phyloP scores from a whole-genome alignment of 1,140 invertebrate species.

The Phenacoccus solenopsis region DNA sequence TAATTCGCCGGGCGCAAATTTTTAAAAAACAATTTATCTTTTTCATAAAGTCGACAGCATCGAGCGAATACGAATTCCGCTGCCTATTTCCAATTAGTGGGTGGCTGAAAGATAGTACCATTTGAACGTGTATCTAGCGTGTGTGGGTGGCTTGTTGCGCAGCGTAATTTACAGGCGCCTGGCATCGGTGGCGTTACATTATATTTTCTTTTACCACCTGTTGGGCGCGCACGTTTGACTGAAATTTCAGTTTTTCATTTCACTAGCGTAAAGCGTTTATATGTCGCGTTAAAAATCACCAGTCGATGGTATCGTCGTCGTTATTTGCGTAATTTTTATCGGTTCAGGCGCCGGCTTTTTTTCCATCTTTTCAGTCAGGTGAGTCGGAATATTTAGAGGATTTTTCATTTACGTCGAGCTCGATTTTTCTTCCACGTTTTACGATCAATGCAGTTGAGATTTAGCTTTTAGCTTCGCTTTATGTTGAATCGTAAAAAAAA shows the following conservation, averaged over 20 bases:
- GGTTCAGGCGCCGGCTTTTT: neutral
- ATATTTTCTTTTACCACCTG: conserved; percentile 16
- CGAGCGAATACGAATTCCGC: neutral
- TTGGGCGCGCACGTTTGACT: conserved; percentile 10
- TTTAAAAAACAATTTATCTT: neutral
- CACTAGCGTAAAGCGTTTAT: neutral
- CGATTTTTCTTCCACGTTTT: too few relatives aligned
- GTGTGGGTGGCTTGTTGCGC: conserved; percentile 16
- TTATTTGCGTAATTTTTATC: neutral
- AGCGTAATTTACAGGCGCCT: conserved; percentile 15
- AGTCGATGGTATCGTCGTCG: neutral
- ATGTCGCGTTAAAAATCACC: conserved; percentile 9
- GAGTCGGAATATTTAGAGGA: too few relatives aligned
- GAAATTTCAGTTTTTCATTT: conserved; percentile 12
- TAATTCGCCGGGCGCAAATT: neutral
- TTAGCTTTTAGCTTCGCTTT: too few relatives aligned
- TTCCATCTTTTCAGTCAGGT: too few relatives aligned
- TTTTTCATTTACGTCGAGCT: too few relatives aligned
- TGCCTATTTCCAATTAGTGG: conserved; percentile 10
- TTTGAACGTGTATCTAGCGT: neutral
- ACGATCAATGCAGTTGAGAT: too few relatives aligned
- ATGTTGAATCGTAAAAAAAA: too few relatives aligned
- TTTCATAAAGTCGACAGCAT: neutral
- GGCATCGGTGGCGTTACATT: conserved; percentile 10
- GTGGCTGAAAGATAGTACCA: neutral